Percentiles rank a stretch among this genome's conserved stretches.
These are phyloP conservation scores for Morpho deidamia DNA, from an alignment of 2,888 invertebrate species.

Conservation along the genomic window DNA sequence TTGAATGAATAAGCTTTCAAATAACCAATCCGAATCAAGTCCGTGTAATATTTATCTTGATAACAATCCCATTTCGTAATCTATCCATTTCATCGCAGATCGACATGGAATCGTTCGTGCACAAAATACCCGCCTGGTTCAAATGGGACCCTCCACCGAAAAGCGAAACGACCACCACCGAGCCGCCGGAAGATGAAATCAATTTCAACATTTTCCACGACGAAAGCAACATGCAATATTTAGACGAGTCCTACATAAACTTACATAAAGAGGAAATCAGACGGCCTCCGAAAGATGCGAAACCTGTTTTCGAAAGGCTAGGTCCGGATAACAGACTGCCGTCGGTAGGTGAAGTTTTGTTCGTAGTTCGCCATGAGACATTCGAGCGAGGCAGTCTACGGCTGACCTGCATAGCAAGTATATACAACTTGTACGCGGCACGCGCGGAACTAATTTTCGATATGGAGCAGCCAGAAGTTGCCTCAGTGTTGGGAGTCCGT, in stretches of 20 bases:
- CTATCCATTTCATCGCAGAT: constrained; percentile 43
- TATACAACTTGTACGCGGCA: constrained; percentile 83
- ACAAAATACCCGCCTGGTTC: constrained; percentile 66
- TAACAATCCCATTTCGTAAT: neutral
- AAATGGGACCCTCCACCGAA: constrained; percentile 69
- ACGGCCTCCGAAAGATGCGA: constrained; percentile 53
- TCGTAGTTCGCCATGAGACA: constrained; percentile 80
- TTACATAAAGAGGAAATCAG: constrained; percentile 69
- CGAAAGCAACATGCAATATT: constrained; percentile 64
- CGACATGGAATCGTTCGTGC: constrained; percentile 59
- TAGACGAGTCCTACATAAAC: constrained; percentile 69
- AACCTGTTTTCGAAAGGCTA: constrained; percentile 55
- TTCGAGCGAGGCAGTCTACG: constrained; percentile 82
- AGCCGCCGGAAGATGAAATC: constrained; percentile 56
- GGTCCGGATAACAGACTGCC: constrained; percentile 63
- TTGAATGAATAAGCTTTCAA: too few relatives aligned
- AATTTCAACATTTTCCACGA: constrained; percentile 67
- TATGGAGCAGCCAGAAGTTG: constrained; percentile 86
- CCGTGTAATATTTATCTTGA: too few relatives aligned
- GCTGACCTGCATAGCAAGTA: constrained; percentile 82
- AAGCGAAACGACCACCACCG: constrained; percentile 62
- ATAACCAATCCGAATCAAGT: too few relatives aligned
- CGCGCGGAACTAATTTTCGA: constrained; percentile 81
- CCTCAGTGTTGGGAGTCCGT: constrained; percentile 85
- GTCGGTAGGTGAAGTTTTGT: constrained; percentile 72